Percentiles rank a stretch among this genome's conserved stretches.
Evolutionary conservation across 1,140 invertebrate genomes (phyloP).

Genomic region (Cheumatopsyche charites): DNA sequence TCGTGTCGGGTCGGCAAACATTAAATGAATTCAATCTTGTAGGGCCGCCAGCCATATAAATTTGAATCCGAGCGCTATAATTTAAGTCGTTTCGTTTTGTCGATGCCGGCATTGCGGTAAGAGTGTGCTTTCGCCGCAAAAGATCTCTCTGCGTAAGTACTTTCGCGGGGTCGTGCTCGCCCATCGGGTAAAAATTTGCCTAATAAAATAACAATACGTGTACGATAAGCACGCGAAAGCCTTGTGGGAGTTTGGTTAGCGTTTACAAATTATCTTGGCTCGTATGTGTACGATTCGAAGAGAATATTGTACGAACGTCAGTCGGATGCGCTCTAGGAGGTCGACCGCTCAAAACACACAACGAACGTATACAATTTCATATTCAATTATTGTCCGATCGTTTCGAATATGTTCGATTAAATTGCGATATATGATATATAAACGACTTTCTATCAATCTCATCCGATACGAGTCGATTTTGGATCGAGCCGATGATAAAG

Average conservation of each 20-base stretch:
- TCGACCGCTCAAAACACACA: too few species aligned
- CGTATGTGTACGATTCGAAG: neutral
- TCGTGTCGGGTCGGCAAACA: conserved; percentile 27
- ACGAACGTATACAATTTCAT: too few species aligned
- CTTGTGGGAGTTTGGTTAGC: too few species aligned
- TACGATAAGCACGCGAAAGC: neutral
- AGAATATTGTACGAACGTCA: too few species aligned
- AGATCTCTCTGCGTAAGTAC: neutral
- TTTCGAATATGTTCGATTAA: neutral
- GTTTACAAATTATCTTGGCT: neutral
- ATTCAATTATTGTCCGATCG: neutral
- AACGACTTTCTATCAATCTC: too few species aligned
- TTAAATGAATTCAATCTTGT: conserved; percentile 34
- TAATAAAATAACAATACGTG: conserved; percentile 18
- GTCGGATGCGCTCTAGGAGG: too few species aligned
- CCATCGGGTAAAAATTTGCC: conserved; percentile 23
- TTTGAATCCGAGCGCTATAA: conserved; percentile 24
- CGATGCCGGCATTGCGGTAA: neutral
- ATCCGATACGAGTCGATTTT: too few species aligned
- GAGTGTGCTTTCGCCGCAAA: conserved; percentile 23
- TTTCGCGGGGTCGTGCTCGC: neutral
- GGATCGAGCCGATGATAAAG: too few species aligned
- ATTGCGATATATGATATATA: too few species aligned
- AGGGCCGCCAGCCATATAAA: conserved; percentile 30
- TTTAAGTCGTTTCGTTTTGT: conserved; percentile 25